Conservation (phyloP, 2,888 invertebrate genomes). For the Ellobium chinense region DNA sequence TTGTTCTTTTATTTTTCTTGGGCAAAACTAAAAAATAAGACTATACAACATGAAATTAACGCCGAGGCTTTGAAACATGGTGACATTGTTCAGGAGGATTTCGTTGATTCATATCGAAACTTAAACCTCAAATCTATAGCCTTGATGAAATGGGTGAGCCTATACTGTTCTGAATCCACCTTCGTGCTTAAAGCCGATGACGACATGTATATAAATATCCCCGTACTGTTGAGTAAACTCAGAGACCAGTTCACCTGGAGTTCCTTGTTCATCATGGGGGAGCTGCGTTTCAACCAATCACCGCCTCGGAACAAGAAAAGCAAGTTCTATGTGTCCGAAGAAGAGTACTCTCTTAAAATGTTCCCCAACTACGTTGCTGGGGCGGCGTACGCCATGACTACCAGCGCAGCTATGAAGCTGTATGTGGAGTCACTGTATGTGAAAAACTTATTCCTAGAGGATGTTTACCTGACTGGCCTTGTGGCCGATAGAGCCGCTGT, state of each 20-base stretch:
- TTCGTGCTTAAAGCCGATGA: conserved; percentile 78
- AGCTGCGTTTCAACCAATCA: conserved; percentile 52
- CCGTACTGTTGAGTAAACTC: conserved; percentile 53
- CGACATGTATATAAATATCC: conserved; percentile 63
- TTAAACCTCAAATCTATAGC: conserved; percentile 79
- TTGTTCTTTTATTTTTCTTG: conserved; percentile 70
- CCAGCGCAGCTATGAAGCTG: conserved; percentile 86
- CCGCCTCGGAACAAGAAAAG: conserved; percentile 90
- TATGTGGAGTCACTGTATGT: conserved; percentile 85
- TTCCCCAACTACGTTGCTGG: conserved; percentile 97
- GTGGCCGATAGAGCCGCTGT: conserved; percentile 87
- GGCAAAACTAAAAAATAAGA: conserved; percentile 53
- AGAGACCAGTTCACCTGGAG: conserved; percentile 38
- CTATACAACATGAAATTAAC: conserved; percentile 54
- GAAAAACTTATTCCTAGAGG: conserved; percentile 91
- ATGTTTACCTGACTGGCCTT: conserved; percentile 94
- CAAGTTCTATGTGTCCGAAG: conserved; percentile 91
- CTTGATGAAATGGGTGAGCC: conserved; percentile 78
- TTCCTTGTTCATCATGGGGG: conserved; percentile 57
- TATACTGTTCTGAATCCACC: conserved; percentile 74
- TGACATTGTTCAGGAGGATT: conserved; percentile 76
- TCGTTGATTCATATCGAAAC: conserved; percentile 78
- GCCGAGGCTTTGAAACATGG: conserved; percentile 67
- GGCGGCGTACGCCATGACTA: conserved; percentile 91
- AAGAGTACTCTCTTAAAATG: conserved; percentile 86